Evolutionary conservation across 2,113 vertebrate species (phyloP).

Genomic region (Nicator chloris): DNA sequence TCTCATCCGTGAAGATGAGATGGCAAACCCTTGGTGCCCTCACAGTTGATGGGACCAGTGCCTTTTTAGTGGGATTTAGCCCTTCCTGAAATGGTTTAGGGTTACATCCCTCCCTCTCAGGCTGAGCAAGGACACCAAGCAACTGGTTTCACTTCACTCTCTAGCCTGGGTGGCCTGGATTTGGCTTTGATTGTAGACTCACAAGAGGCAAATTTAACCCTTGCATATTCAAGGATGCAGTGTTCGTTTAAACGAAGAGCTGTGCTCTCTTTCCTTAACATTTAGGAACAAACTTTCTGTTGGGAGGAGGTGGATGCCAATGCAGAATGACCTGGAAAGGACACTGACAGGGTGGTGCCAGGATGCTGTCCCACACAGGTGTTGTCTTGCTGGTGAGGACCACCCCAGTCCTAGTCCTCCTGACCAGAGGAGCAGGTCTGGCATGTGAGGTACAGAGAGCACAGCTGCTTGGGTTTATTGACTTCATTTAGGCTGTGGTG

Average conservation of each 20-base stretch:
- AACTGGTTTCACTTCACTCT: neutral
- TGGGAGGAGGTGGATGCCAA: neutral
- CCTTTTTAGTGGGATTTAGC: neutral
- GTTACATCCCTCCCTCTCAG: neutral
- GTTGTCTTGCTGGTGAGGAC: neutral
- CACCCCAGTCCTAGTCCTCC: neutral
- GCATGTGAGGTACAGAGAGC: accelerated
- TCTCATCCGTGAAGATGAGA: neutral
- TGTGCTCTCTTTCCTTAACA: neutral
- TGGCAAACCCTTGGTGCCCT: neutral
- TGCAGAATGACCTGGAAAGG: neutral
- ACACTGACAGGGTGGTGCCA: neutral
- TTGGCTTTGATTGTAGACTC: neutral
- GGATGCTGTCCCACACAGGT: neutral
- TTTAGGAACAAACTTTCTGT: neutral
- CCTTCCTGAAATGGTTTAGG: neutral
- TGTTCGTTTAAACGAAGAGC: neutral
- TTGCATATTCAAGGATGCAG: neutral
- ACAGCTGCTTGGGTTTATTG: neutral
- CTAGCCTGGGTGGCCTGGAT: neutral
- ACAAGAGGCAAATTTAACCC: neutral
- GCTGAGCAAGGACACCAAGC: neutral
- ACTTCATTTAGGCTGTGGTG: neutral
- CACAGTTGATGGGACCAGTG: neutral
- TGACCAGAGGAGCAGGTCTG: neutral